Percentiles rank a stretch among this genome's conserved stretches.
phyloP scores from a whole-genome alignment of 35 echinoderm and acorn worm genomes.

The Hemicentrotus pulcherrimus region DNA sequence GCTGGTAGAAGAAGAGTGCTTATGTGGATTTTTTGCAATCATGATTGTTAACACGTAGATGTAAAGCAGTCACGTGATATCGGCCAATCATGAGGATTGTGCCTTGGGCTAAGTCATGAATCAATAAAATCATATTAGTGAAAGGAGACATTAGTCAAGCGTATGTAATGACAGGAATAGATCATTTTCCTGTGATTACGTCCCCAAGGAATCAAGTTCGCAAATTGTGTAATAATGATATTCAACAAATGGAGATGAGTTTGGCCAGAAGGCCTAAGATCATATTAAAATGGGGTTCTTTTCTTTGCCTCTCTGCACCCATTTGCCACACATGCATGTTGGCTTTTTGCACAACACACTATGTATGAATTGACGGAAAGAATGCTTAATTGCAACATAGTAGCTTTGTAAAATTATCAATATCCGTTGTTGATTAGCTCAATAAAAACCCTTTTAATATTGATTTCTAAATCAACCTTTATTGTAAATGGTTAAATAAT shows the following conservation, averaged over 20 bases:
- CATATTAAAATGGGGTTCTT: not conserved
- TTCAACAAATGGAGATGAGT: not conserved
- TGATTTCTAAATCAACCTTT: too few species aligned
- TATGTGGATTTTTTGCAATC: not conserved
- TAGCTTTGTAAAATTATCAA: too few species aligned
- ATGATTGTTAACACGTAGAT: conserved; percentile 13
- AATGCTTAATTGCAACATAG: too few species aligned
- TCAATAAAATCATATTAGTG: conserved; percentile 20
- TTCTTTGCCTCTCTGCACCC: too few species aligned
- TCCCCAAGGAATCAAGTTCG: not conserved
- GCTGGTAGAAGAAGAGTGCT: not conserved
- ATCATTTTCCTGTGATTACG: not conserved
- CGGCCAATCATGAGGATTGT: not conserved
- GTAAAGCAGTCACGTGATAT: not conserved
- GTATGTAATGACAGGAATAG: not conserved
- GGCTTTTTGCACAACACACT: too few species aligned
- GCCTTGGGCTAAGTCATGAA: not conserved
- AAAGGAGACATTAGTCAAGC: not conserved
- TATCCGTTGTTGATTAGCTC: too few species aligned
- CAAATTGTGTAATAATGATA: not conserved
- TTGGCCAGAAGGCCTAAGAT: not conserved
- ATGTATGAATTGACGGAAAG: too few species aligned
- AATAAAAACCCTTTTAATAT: too few species aligned
- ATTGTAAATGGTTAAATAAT: too few species aligned
- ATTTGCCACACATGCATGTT: too few species aligned